Conservation (phyloP, 2,797 vertebrate species). For the Muscicapa striata region DNA sequence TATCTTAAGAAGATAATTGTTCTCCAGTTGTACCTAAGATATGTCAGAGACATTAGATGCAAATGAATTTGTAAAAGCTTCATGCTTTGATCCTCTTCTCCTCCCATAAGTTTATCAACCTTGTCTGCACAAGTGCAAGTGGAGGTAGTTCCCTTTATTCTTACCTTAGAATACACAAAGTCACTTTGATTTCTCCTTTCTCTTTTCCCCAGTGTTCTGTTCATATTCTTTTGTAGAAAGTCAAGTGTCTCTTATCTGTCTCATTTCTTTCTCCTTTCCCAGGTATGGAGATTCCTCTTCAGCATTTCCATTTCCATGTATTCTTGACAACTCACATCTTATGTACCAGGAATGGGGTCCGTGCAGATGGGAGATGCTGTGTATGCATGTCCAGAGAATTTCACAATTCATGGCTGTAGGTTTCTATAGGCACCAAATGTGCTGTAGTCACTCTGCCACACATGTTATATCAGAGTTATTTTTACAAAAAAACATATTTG, state of each 20-base stretch:
- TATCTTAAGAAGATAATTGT: background rate
- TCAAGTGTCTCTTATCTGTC: background rate
- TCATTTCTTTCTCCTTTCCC: background rate
- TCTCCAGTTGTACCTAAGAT: background rate
- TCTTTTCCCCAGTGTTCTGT: background rate
- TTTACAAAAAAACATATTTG: background rate
- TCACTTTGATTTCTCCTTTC: background rate
- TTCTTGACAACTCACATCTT: background rate
- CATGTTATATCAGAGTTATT: background rate
- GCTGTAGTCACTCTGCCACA: background rate
- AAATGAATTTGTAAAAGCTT: background rate
- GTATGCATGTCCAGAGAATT: background rate
- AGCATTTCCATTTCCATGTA: background rate
- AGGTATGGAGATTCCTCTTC: background rate
- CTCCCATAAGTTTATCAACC: background rate
- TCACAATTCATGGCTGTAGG: background rate
- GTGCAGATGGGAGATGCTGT: background rate
- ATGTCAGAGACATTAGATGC: background rate
- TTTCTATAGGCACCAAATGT: background rate
- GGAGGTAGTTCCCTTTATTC: background rate
- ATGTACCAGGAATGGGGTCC: rapidly evolving
- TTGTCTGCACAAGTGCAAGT: background rate
- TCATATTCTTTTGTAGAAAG: background rate
- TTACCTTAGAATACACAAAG: background rate
- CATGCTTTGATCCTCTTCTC: background rate